A percentile compares a stretch with the other conserved stretches of the same genome.
Evolutionary conservation across 2,888 invertebrate genomes (phyloP).

Genomic region (Helobdella robusta): DNA sequence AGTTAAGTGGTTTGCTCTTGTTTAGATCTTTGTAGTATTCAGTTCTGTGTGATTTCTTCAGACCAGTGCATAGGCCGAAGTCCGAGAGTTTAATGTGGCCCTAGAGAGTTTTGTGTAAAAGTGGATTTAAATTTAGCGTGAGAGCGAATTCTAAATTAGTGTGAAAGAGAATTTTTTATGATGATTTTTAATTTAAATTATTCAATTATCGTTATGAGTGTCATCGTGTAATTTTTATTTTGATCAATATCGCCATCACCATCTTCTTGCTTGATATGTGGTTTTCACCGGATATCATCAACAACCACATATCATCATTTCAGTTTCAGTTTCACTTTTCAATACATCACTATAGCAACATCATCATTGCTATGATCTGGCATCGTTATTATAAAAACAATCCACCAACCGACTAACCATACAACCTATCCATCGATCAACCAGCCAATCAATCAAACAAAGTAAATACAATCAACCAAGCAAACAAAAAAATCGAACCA

Average conservation of each 20-base stretch:
- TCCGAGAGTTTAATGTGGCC: constrained; percentile 96
- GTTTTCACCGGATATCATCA: too few species aligned
- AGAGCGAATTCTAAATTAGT: not conserved
- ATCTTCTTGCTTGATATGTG: not conserved
- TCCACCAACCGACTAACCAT: too few species aligned
- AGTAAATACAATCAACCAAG: too few species aligned
- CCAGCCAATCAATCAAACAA: too few species aligned
- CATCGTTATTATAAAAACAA: too few species aligned
- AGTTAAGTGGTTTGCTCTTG: constrained; percentile 67
- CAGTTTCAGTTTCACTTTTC: too few species aligned
- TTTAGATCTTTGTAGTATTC: constrained; percentile 91
- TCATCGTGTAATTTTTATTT: not conserved
- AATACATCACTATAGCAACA: too few species aligned
- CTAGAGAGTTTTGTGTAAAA: constrained; percentile 41
- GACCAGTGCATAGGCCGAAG: constrained; percentile 95
- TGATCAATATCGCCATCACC: not conserved
- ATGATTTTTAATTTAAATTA: not conserved
- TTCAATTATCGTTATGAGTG: not conserved
- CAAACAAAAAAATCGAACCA: too few species aligned
- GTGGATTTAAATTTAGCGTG: not conserved
- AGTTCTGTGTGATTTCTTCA: constrained; percentile 95
- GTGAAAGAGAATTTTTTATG: not conserved
- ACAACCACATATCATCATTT: too few species aligned
- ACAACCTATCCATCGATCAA: too few species aligned
- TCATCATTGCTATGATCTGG: too few species aligned